These are phyloP conservation scores for Lethocerus indicus DNA, from an alignment of 1,140 invertebrate genomes.

Conservation along the genomic window DNA sequence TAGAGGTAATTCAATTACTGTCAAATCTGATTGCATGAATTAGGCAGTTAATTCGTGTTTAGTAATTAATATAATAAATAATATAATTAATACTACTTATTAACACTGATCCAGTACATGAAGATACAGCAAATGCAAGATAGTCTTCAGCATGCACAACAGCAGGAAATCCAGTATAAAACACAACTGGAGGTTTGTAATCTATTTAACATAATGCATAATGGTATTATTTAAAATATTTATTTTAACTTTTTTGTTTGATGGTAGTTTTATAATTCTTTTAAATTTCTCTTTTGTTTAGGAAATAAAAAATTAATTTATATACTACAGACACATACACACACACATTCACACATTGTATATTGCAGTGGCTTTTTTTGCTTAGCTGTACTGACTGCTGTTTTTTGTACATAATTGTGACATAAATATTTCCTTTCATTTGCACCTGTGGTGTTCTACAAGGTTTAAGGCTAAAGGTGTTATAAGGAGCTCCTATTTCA, in stretches of 20 bases:
- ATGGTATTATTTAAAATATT: neutral
- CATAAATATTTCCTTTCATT: too few species aligned
- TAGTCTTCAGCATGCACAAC: constrained; percentile 47
- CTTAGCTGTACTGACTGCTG: too few species aligned
- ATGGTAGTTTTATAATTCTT: neutral
- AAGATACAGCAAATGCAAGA: constrained; percentile 47
- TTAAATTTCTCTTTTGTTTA: neutral
- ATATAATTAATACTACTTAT: neutral
- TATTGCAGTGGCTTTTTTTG: too few species aligned
- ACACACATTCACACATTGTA: too few species aligned
- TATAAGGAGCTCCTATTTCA: too few species aligned
- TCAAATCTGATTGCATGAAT: neutral
- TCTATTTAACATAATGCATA: constrained; percentile 8
- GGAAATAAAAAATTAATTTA: neutral
- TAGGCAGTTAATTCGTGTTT: neutral
- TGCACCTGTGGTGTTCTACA: too few species aligned
- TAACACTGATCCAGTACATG: constrained; percentile 23
- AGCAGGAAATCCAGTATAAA: constrained; percentile 62
- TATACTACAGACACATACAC: neutral
- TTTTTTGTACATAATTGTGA: too few species aligned
- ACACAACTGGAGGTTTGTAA: constrained; percentile 45
- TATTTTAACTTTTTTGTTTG: neutral
- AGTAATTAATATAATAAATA: neutral
- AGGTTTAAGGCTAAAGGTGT: too few species aligned
- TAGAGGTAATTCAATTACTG: constrained; percentile 30